Evolutionary conservation across 2,888 invertebrate species (phyloP).

Genomic region (Ptychoptera albimana): DNA sequence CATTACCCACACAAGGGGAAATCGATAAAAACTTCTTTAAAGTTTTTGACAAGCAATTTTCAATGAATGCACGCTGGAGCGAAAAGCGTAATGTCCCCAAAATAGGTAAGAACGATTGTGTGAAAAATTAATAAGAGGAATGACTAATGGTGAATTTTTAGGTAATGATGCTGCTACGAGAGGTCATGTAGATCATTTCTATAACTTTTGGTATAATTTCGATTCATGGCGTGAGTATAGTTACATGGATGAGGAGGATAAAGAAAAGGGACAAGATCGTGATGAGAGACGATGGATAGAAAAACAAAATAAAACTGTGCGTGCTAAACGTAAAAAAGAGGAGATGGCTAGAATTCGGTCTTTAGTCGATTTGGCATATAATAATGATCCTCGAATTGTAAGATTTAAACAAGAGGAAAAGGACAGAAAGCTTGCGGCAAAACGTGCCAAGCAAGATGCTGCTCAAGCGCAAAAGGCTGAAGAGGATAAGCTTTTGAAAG

Average conservation of each 20-base stretch:
- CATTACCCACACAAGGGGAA: conserved; percentile 58
- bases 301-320: conserved; percentile 87
- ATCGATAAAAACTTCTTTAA: conserved; percentile 69
- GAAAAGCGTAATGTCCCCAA: conserved; percentile 71
- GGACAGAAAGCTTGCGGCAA: conserved; percentile 74
- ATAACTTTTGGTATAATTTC: conserved; percentile 96
- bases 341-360: conserved; percentile 85
- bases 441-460: conserved; percentile 73
- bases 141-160: neutral
- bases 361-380: conserved; percentile 87
- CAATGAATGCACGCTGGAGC: conserved; percentile 80
- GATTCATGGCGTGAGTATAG: conserved; percentile 99
- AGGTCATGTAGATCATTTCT: conserved; percentile 83
- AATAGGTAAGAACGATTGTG: conserved; percentile 33
- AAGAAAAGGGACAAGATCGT: conserved; percentile 91
- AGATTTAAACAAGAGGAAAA: conserved; percentile 89
- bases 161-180: conserved; percentile 58
- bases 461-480: conserved; percentile 70
- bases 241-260: conserved; percentile 96
- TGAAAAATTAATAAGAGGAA: neutral
- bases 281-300: conserved; percentile 97
- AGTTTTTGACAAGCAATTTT: conserved; percentile 49
- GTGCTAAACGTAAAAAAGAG: conserved; percentile 90
- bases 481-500: conserved; percentile 57
- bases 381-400: conserved; percentile 83